Percentiles rank a stretch among this genome's conserved stretches.
Evolutionary conservation across 1,140 invertebrate species (phyloP).

Genomic region (Mizuhopecten yessoensis): DNA sequence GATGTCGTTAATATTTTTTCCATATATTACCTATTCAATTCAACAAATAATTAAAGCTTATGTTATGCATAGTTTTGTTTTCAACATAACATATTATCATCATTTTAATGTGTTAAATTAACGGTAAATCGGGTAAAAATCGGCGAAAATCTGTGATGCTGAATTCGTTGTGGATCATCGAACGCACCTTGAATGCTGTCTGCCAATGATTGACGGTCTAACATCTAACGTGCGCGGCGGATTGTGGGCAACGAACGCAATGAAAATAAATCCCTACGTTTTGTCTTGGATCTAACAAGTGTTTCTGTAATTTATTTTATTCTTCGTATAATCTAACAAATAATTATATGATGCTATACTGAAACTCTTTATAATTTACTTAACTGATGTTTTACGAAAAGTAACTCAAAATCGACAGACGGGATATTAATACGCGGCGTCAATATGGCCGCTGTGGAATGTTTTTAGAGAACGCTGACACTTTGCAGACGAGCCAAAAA

Average conservation of each 20-base stretch:
- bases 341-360: too few relatives aligned
- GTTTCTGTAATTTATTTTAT: background rate
- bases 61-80: background rate
- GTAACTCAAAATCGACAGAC: background rate
- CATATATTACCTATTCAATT: background rate
- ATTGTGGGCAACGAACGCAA: background rate
- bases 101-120: too few relatives aligned
- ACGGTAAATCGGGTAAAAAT: too few relatives aligned
- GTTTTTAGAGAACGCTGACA: constrained; percentile 47
- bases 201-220: background rate
- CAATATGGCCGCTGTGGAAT: constrained; percentile 70
- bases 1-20: background rate
- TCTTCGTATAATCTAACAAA: too few relatives aligned
- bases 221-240: constrained; percentile 10
- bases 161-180: background rate
- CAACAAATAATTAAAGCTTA: too few relatives aligned
- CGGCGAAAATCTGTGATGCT: too few relatives aligned
- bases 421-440: constrained; percentile 68
- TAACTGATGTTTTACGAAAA: background rate
- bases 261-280: background rate
- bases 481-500: constrained; percentile 14
- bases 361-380: background rate
- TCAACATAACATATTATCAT: too few relatives aligned
- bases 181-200: background rate
- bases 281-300: background rate